phyloP scores from a whole-genome alignment of 2,888 invertebrate genomes.

The Limnephilus auricula region DNA sequence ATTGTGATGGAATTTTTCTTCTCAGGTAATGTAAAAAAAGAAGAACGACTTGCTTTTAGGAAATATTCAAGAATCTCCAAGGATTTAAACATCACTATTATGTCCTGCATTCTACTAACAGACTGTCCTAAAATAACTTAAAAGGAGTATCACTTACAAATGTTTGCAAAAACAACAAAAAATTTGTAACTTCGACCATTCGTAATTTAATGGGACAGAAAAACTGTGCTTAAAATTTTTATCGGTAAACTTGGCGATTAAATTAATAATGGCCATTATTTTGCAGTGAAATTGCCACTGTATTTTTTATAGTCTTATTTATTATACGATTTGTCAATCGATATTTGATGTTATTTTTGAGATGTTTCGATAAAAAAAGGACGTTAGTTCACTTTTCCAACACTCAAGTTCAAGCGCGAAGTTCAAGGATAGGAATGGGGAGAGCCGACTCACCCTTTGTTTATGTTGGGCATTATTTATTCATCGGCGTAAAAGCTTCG shows the following conservation, averaged over 20 bases:
- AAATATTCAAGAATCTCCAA: not conserved
- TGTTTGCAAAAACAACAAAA: not conserved
- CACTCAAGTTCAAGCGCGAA: not conserved
- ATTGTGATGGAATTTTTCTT: too few relatives aligned
- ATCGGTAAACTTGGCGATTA: not conserved
- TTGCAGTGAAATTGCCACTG: too few relatives aligned
- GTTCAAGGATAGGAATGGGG: not conserved
- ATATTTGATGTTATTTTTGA: not conserved
- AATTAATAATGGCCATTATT: too few relatives aligned
- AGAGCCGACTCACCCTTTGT: not conserved
- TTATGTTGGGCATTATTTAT: not conserved
- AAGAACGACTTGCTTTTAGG: not conserved
- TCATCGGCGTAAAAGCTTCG: not conserved
- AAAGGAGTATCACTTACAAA: too few relatives aligned
- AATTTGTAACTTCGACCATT: not conserved
- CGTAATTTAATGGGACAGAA: not conserved
- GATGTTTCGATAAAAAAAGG: not conserved
- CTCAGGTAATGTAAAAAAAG: too few relatives aligned
- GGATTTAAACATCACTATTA: not conserved
- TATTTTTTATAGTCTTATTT: too few relatives aligned
- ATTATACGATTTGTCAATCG: not conserved
- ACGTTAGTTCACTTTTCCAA: not conserved
- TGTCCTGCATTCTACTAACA: not conserved
- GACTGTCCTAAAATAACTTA: not conserved
- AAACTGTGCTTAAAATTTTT: not conserved